Percentiles rank a stretch among this genome's conserved stretches.
phyloP scores from a whole-genome alignment of 2,113 vertebrate species.

The Cacatua alba region DNA sequence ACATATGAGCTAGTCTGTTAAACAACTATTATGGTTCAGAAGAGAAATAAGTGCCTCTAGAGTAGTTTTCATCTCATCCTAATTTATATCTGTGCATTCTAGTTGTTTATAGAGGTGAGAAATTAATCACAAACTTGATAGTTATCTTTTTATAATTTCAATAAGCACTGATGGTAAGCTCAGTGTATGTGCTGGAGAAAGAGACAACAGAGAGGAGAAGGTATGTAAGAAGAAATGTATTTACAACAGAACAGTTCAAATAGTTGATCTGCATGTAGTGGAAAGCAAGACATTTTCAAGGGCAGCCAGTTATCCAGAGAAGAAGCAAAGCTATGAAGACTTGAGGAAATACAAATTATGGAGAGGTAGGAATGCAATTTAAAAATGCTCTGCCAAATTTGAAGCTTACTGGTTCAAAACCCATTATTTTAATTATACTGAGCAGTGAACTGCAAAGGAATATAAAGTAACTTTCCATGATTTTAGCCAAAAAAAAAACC shows the following conservation, averaged over 20 bases:
- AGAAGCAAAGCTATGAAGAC: background rate
- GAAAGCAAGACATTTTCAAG: background rate
- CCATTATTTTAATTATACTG: background rate
- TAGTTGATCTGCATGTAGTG: background rate
- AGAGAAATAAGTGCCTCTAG: background rate
- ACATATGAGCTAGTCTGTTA: background rate
- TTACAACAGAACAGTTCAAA: background rate
- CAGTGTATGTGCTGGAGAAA: background rate
- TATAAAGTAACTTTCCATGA: background rate
- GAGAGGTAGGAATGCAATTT: background rate
- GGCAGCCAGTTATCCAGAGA: background rate
- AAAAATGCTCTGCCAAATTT: background rate
- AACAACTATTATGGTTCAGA: background rate
- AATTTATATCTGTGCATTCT: background rate
- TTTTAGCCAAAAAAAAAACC: background rate
- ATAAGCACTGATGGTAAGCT: background rate
- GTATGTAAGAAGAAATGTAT: background rate
- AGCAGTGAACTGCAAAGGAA: background rate
- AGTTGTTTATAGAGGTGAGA: background rate
- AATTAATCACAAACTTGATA: background rate
- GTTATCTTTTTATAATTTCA: background rate
- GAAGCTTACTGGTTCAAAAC: background rate
- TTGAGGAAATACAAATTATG: background rate
- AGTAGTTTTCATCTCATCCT: background rate
- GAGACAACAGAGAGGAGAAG: background rate